Evolutionary conservation across 2,797 vertebrate species (phyloP).

Genomic region (Phalloptychus januarius): DNA sequence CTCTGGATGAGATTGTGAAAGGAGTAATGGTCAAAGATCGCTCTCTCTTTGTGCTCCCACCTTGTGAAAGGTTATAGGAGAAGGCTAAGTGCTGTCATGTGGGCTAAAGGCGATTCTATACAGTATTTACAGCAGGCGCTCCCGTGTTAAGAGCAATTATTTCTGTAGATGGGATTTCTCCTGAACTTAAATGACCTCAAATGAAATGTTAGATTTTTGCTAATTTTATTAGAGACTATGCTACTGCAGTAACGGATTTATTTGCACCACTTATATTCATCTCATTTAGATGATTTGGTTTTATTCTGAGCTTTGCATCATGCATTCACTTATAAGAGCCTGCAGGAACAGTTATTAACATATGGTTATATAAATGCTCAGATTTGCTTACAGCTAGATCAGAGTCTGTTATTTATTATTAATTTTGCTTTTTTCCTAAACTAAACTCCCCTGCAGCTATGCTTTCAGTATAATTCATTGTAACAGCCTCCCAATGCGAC

Average conservation of each 20-base stretch:
- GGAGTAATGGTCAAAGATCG: background rate
- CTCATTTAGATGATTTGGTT: background rate
- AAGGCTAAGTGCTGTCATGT: background rate
- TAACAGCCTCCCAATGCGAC: constrained; percentile 1
- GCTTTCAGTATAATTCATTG: constrained; percentile 1
- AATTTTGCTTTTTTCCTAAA: background rate
- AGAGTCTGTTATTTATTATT: background rate
- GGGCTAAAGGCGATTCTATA: background rate
- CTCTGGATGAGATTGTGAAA: background rate
- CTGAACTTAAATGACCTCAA: background rate
- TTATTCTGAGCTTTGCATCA: background rate
- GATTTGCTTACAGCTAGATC: constrained; percentile 13
- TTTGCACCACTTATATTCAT: background rate
- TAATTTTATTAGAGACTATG: background rate
- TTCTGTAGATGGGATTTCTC: background rate
- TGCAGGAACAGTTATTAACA: background rate
- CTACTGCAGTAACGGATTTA: background rate
- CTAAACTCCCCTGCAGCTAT: constrained; percentile 1
- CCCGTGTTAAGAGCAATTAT: background rate
- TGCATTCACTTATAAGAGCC: background rate
- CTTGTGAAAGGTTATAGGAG: background rate
- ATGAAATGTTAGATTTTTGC: background rate
- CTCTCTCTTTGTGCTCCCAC: background rate
- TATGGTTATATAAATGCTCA: background rate
- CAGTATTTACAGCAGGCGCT: background rate